These are phyloP conservation scores for Brachylomia viminalis DNA, from an alignment of 2,888 invertebrate species.

Conservation along the genomic window DNA sequence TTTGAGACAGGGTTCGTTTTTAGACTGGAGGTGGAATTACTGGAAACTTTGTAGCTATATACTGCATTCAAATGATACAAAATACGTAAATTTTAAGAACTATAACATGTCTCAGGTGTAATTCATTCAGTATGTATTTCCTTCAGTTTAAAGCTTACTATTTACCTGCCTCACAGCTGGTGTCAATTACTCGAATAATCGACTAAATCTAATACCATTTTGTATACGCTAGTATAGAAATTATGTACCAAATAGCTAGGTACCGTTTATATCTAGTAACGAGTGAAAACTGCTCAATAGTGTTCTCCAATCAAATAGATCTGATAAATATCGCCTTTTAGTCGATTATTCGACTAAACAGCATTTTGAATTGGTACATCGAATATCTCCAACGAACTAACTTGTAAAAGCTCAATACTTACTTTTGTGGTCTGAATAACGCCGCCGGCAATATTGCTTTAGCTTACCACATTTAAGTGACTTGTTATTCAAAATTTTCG, in stretches of 20 bases:
- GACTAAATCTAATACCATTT: constrained; percentile 23
- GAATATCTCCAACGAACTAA: not conserved
- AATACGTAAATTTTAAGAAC: not conserved
- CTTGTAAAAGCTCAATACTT: constrained; percentile 5
- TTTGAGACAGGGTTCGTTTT: constrained; percentile 13
- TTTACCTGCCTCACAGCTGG: not conserved
- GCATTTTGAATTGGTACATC: constrained; percentile 29
- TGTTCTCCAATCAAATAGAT: not conserved
- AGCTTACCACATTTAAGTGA: constrained; percentile 37
- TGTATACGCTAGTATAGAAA: not conserved
- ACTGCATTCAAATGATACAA: not conserved
- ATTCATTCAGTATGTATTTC: not conserved
- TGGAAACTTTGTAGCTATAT: not conserved
- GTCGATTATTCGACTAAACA: constrained; percentile 45
- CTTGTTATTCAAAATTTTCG: not conserved
- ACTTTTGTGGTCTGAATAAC: constrained; percentile 10
- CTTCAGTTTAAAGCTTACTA: constrained; percentile 5
- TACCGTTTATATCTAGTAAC: not conserved
- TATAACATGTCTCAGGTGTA: not conserved
- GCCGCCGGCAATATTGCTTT: constrained; percentile 9
- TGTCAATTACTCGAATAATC: constrained; percentile 41
- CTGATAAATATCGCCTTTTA: not conserved
- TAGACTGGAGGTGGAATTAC: not conserved
- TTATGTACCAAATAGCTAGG: constrained; percentile 24
- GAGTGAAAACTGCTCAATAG: constrained; percentile 2